Base-by-base conservation (phyloP, 2,888 invertebrate species). In the Campaea margaritaria region DNA sequence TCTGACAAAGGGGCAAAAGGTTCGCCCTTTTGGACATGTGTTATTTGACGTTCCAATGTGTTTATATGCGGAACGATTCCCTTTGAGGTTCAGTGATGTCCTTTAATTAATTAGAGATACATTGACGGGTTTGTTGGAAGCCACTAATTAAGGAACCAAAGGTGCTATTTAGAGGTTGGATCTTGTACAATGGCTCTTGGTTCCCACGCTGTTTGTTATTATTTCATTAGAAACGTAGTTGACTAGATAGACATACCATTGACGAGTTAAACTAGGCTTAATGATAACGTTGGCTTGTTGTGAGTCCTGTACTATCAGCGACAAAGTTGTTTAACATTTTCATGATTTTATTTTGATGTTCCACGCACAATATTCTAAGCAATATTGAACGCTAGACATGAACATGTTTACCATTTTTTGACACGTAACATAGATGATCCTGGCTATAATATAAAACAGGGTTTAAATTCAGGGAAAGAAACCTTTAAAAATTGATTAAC, bases 1-100 rank as follows among this genome's bases (percentile, higher is more conserved):
- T 83, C 75, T 88, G 89, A 87, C 88, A 83, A 67, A 5, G 85
- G 89, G 87, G 76, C 79, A 72, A 74, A 80, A 78, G 75, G 77
- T 67, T 73, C 73, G 70, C 74, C 78, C 44, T 69, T 78, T 78
- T 74, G 73, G 76, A 78, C 78, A 79, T 73, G 72, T 80, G 79
- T 82, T 76, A 70, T 64, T 74, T 70, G 73, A 71, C 68, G 74
- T 78, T 77, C 70, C 69, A 74, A 76, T 76, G 70, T 76, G 73
- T 73, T 79, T 74, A 73, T 74, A 64, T 68, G 67, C 58, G 62
- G 65, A 76, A 69, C 70, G 74, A 71, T 73, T 76, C 69, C 64
- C 64, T 74, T 70, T 70, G 68, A 69, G 47, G 60, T 53, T 61
- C 55, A 52, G 38, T 62, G 45, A 65, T 63, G 44, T 43, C 52